Evolutionary conservation across 2,888 invertebrate species (phyloP).

Genomic region (Molanna angustata): DNA sequence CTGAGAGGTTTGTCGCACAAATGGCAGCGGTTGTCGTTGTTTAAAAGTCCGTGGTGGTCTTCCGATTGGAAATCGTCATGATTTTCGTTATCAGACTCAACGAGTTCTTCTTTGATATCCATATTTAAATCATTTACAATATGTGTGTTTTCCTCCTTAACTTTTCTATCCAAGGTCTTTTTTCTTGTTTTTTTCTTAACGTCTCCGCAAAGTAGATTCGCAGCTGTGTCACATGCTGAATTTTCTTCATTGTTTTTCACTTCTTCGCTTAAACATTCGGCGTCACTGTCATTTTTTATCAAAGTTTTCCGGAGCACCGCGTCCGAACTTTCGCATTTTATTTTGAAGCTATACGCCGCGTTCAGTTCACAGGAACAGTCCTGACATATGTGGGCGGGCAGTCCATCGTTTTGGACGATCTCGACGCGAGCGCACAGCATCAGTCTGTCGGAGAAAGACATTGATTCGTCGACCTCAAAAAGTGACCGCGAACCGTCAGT

Average conservation of each 20-base stretch:
- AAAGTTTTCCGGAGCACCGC: neutral
- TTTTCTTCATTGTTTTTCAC: neutral
- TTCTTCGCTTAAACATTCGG: conserved; percentile 34
- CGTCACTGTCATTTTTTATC: conserved; percentile 42
- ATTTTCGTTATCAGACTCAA: neutral
- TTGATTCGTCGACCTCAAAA: conserved; percentile 4
- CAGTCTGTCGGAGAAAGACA: conserved; percentile 38
- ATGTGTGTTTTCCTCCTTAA: neutral
- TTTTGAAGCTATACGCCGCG: neutral
- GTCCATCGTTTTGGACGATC: conserved; percentile 31
- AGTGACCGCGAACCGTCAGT: neutral
- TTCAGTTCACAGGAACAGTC: neutral
- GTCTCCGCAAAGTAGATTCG: no score
- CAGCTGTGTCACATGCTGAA: no score
- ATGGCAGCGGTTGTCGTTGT: neutral
- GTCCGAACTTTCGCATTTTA: conserved; percentile 4
- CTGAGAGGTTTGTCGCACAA: neutral
- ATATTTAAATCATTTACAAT: no score
- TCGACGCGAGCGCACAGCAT: conserved; percentile 43
- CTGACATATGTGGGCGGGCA: neutral
- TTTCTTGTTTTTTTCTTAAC: neutral
- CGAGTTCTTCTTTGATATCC: neutral
- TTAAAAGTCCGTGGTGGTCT: conserved; percentile 5
- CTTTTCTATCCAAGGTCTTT: neutral
- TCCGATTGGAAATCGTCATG: conserved; percentile 13